These are phyloP conservation scores for Dolichotis patagonum DNA, from an alignment of 2,113 vertebrate genomes.

Conservation along the genomic window DNA sequence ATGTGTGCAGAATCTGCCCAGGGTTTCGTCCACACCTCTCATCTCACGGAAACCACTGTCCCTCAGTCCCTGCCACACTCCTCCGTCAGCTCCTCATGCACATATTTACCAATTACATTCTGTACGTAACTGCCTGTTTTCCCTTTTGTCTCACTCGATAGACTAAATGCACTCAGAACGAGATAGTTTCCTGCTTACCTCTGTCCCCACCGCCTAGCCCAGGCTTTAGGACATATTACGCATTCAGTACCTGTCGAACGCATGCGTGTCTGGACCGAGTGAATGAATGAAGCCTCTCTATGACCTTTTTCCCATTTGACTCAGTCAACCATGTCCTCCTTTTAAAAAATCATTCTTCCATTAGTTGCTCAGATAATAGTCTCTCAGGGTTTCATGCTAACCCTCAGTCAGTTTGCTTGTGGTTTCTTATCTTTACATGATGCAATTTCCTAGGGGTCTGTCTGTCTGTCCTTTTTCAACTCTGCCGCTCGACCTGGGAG, in stretches of 20 bases:
- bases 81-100: not conserved
- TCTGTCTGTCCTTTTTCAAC: not conserved
- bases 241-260: not conserved
- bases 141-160: not conserved
- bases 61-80: not conserved
- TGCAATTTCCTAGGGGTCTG: constrained; percentile 46
- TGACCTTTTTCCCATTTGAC: not conserved
- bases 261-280: not conserved
- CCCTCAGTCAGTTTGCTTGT: not conserved
- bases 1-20: not conserved
- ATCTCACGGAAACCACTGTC: not conserved
- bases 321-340: not conserved
- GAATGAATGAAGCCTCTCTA: not conserved
- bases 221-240: not conserved
- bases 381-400: constrained; percentile 46
- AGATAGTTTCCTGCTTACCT: not conserved
- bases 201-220: not conserved
- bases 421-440: constrained; percentile 43
- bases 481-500: not conserved
- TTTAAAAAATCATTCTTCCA: not conserved
- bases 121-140: not conserved
- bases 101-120: not conserved
- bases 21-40: not conserved
- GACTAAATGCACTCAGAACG: constrained; percentile 15
- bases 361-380: not conserved